Evolutionary conservation across 2,113 vertebrate genomes (phyloP), one percentile per base, ranked within the genome.

Genomic region (Peucedramus taeniatus): DNA sequence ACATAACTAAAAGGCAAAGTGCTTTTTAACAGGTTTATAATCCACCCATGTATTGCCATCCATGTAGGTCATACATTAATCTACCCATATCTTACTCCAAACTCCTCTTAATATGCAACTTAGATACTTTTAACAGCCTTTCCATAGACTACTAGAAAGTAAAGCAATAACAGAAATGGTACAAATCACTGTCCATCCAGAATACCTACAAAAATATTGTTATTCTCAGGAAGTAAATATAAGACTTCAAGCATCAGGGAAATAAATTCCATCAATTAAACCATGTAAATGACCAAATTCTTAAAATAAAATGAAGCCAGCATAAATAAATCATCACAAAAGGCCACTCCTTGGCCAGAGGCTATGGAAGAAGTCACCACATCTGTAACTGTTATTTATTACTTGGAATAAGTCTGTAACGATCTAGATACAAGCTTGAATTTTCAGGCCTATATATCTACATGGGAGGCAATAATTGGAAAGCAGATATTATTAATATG

Each of bases 1-100:
- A 54, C 68, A 78, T 87, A 93, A 89, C 45, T 89, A 94, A 93
- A 96, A 85, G 13, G 10, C 80, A 77, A 81, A 94, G 84, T 92
- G 84, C 57, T 83, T 87, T 91, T 75, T 94, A 84, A 83, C 92
- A 91, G 92, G 87, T 96, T 97, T 94, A 96, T 93, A 96, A 88
- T 86, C 87, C 72, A 86, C 33, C 15, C 31, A 44, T 83, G 39
- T 33, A 31, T 72, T 84, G 50, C 56, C 68, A 70, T 56, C 30
- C 56, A 6, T 53, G 69, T 75, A 93, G 60, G 78, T 83, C 93
- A 92, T 75, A 81, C 53, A 80, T 85, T 80, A 93, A 39, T 87
- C 40, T 65, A 71, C 49, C 6, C 6, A 1, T 47, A 42, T 40
- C 64, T 91, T 71, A 71, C 53, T 50, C 44, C 64, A 81, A 60